A percentile compares a stretch with the other conserved stretches of the same genome.
phyloP scores from a whole-genome alignment of 2,797 vertebrate species.

The Sebastolobus alascanus region DNA sequence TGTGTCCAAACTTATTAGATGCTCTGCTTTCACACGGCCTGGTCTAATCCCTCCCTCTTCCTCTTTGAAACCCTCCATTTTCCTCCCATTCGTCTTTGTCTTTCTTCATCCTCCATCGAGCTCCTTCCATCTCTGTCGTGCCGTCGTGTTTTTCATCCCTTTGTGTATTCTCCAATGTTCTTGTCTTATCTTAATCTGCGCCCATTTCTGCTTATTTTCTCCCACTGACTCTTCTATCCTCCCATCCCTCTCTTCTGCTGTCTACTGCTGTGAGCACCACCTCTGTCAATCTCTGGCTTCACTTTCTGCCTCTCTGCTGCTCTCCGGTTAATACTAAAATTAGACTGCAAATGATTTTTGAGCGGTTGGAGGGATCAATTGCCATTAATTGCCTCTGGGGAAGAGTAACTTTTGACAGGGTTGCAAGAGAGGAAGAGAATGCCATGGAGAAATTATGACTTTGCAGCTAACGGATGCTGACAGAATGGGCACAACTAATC shows the following conservation, averaged over 20 bases:
- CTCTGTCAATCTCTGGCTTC: conserved; percentile 33
- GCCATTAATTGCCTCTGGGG: conserved; percentile 62
- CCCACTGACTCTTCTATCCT: conserved; percentile 23
- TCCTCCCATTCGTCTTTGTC: conserved; percentile 49
- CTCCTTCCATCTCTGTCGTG: conserved; percentile 16
- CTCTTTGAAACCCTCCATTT: conserved; percentile 32
- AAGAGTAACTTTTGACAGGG: conserved; percentile 61
- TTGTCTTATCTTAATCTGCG: conserved; percentile 58
- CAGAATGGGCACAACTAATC: conserved; percentile 73
- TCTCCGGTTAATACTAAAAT: conserved; percentile 56
- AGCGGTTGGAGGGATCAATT: conserved; percentile 52
- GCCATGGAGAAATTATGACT: conserved; percentile 49
- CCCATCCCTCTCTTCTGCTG: conserved; percentile 11
- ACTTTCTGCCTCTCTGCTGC: conserved; percentile 13
- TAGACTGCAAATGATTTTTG: conserved; percentile 55
- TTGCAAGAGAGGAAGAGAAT: conserved; percentile 50
- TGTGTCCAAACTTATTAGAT: conserved; percentile 81
- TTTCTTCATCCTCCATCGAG: conserved; percentile 31
- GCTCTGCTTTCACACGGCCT: conserved; percentile 57
- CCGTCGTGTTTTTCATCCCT: conserved; percentile 30
- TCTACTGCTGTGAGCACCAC: conserved; percentile 15
- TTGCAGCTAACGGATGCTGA: conserved; percentile 59
- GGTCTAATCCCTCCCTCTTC: conserved; percentile 28
- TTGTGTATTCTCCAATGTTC: conserved; percentile 38
- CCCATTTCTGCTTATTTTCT: conserved; percentile 33